Conservation (phyloP, 2,888 invertebrate species). For the Podabrus alpinus region DNA sequence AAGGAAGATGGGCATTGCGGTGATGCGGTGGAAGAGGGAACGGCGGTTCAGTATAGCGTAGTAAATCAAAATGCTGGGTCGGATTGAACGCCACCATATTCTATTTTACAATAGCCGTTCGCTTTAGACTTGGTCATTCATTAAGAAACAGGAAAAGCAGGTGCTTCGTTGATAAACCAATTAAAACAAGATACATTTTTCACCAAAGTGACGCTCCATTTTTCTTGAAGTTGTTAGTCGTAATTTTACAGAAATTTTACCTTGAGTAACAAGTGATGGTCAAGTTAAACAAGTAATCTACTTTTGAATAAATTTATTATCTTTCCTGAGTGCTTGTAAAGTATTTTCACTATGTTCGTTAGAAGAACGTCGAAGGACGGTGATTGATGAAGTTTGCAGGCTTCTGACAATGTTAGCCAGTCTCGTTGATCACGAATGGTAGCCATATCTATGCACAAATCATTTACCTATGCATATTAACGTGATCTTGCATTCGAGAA, state of each 20-base stretch:
- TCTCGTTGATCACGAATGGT: constrained; percentile 11
- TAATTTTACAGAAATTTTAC: constrained; percentile 7
- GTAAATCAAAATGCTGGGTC: constrained; percentile 31
- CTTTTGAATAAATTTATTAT: constrained; percentile 17
- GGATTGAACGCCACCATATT: constrained; percentile 27
- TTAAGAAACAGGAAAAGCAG: constrained; percentile 37
- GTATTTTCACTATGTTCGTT: constrained; percentile 20
- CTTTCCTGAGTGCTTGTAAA: constrained; percentile 13
- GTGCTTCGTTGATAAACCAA: constrained; percentile 44
- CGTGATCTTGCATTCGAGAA: constrained; percentile 46
- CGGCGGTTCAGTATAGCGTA: constrained; percentile 25
- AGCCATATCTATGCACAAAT: constrained; percentile 13
- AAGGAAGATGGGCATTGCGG: constrained; percentile 30
- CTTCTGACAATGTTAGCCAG: constrained; percentile 19
- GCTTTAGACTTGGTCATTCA: constrained; percentile 30
- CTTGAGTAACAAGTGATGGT: not conserved
- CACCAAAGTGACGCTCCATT: constrained; percentile 44
- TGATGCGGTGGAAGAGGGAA: constrained; percentile 22
- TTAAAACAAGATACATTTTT: constrained; percentile 45
- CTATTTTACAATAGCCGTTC: constrained; percentile 29
- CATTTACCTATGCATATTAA: constrained; percentile 46
- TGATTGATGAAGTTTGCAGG: constrained; percentile 40
- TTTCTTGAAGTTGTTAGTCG: constrained; percentile 36
- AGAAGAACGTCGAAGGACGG: constrained; percentile 14
- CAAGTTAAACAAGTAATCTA: constrained; percentile 1